Conservation (phyloP, 2,797 vertebrate species). For the Typhlichthys eigenmanni region DNA sequence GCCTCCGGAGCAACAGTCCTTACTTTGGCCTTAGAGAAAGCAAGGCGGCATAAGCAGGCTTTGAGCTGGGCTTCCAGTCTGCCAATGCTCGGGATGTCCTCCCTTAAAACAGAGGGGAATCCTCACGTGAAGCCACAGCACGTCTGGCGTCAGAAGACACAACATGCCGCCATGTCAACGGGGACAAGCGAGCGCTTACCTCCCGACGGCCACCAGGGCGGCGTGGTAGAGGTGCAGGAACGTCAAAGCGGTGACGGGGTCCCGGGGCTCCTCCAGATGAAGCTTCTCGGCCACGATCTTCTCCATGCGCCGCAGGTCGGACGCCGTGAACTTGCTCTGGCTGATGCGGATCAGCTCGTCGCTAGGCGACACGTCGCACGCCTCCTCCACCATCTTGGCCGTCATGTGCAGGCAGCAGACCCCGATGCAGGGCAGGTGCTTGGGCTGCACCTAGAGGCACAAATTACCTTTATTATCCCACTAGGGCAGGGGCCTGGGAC, state of each 20-base stretch:
- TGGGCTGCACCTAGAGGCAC: constrained; percentile 86
- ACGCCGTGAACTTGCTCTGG: constrained; percentile 96
- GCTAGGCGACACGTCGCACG: constrained; percentile 84
- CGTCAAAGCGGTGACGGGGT: constrained; percentile 95
- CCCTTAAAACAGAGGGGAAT: constrained; percentile 77
- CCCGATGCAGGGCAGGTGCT: constrained; percentile 93
- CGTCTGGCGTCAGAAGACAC: constrained; percentile 41
- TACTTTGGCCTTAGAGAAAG: constrained; percentile 98
- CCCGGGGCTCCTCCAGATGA: constrained; percentile 81
- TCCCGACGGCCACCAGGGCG: constrained; percentile 83
- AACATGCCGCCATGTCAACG: constrained; percentile 36
- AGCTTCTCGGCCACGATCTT: constrained; percentile 97
- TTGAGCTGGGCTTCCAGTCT: constrained; percentile 97
- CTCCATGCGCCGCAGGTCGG: constrained; percentile 94
- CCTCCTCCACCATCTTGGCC: constrained; percentile 86
- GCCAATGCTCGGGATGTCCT: constrained; percentile 89
- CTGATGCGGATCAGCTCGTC: constrained; percentile 95
- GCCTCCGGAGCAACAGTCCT: constrained; percentile 55
- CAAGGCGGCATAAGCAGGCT: constrained; percentile 93
- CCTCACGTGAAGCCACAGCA: constrained; percentile 48
- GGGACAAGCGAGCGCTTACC: constrained; percentile 68
- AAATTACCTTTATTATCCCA: constrained; percentile 8
- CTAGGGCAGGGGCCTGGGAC: too few relatives aligned
- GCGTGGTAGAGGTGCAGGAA: constrained; percentile 95
- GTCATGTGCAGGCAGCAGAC: constrained; percentile 93